Evolutionary conservation across 1,140 invertebrate species (phyloP).

Genomic region (roundworm (Caenorhabditis elegans)): DNA sequence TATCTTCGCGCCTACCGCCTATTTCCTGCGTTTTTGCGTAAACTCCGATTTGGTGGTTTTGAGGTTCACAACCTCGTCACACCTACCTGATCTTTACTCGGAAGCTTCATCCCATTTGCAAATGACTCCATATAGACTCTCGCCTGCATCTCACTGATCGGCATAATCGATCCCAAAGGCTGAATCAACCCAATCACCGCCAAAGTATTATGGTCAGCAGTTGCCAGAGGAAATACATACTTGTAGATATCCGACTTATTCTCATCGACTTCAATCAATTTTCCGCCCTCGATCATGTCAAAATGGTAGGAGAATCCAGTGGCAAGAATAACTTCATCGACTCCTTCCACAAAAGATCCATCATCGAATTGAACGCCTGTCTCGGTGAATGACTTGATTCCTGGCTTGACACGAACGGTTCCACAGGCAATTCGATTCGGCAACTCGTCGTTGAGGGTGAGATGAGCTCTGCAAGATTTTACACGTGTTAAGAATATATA

Average conservation of each 20-base stretch:
- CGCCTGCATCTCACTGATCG: constrained; percentile 55
- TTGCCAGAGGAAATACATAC: constrained; percentile 67
- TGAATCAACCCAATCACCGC: constrained; percentile 68
- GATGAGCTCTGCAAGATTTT: constrained; percentile 66
- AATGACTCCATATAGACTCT: constrained; percentile 51
- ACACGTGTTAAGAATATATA: too few relatives aligned
- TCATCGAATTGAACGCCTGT: constrained; percentile 67
- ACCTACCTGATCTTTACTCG: constrained; percentile 8
- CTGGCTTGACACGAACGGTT: constrained; percentile 65
- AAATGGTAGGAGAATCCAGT: constrained; percentile 67
- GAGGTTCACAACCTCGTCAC: too few relatives aligned
- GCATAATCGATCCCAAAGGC: constrained; percentile 51
- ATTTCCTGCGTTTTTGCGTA: too few relatives aligned
- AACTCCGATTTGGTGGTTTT: too few relatives aligned
- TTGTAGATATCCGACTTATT: constrained; percentile 68
- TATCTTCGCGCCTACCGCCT: too few relatives aligned
- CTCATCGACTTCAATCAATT: constrained; percentile 49
- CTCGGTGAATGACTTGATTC: constrained; percentile 66
- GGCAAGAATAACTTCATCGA: constrained; percentile 52
- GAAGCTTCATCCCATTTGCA: constrained; percentile 35
- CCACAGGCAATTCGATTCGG: constrained; percentile 69
- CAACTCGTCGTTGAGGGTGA: constrained; percentile 70
- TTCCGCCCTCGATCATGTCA: constrained; percentile 47
- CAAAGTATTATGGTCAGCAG: constrained; percentile 53
- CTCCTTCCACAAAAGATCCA: constrained; percentile 52